Conservation (phyloP, 2,888 invertebrate species). For the Agonopterix heracliana region DNA sequence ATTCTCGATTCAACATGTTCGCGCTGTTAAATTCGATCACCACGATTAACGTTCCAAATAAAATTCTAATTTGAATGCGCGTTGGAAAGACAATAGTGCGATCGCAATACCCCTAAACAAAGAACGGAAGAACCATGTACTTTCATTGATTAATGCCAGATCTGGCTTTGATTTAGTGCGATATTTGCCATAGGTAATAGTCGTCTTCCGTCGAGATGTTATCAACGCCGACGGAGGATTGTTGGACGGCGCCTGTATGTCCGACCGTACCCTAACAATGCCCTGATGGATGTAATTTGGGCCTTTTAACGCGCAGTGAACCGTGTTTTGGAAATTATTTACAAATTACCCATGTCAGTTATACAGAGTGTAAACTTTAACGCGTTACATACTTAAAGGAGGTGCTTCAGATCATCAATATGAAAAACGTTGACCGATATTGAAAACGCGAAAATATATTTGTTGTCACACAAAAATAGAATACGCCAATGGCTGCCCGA, state of each 20-base stretch:
- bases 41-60: neutral
- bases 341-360: too few relatives aligned
- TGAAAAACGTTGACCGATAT: too few relatives aligned
- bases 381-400: too few relatives aligned
- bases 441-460: too few relatives aligned
- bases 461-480: too few relatives aligned
- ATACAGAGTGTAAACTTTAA: too few relatives aligned
- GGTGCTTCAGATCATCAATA: too few relatives aligned
- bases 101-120: constrained; percentile 41
- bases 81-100: constrained; percentile 36
- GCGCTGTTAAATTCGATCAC: too few relatives aligned
- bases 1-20: too few relatives aligned
- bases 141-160: constrained; percentile 55
- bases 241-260: constrained; percentile 31
- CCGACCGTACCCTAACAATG: constrained; percentile 23
- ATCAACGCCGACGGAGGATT: constrained; percentile 25
- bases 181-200: constrained; percentile 45
- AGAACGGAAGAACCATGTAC: constrained; percentile 53
- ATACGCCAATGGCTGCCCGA: too few relatives aligned
- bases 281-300: constrained; percentile 32
- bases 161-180: constrained; percentile 38
- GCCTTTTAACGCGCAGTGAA: constrained; percentile 25
- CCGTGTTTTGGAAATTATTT: too few relatives aligned
- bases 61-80: constrained; percentile 28
- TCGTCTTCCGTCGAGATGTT: constrained; percentile 39